Base-by-base conservation (phyloP, 2,797 vertebrate species). In the Pampus argenteus region DNA sequence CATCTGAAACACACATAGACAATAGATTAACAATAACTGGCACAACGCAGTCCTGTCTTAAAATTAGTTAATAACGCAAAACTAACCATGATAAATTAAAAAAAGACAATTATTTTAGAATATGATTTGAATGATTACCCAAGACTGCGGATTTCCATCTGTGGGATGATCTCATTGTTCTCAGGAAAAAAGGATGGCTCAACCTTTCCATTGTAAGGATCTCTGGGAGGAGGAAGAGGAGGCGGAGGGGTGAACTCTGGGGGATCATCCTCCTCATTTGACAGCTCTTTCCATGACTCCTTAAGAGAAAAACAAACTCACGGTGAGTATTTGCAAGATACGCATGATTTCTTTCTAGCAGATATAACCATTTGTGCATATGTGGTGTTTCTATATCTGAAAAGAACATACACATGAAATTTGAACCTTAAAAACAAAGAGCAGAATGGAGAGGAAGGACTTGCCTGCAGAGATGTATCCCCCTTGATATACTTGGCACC, bases 211-310 rank as follows among this genome's bases (percentile, higher is more conserved):
- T 97, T 97, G 72, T 93, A 89, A 65, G 95, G 87, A 28, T 89
- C 91, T 90, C 96, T 96, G 1, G 95, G 96, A 40, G 96, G 93
- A 44, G 97, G 97, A 9, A 94, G 95, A 0, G 96, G 97, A 2
- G 96, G 97, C 0, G 95, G 96, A 0, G 98, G 97, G 1, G 93
- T 92, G 31, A 97, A 95, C 45, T 97, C 96, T 0, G 98, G 97
- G 6, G 96, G 97, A 13, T 96, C 94, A 8, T 97, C 97, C 84
- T 98, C 97, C 81, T 99, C 98, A 0, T 96, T 98, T 23, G 98
- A 98, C 18, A 97, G 95, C 81, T 97, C 96, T 69, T 97, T 98
- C 98, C 96, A 98, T 11, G 97, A 97, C 58, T 97, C 97, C 98
- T 99, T 54, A 1, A 45, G 10, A 44, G 26, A 63, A 29, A 48